These are phyloP conservation scores for Stomorhina lunata DNA, from an alignment of 2,888 invertebrate genomes.

Conservation along the genomic window DNA sequence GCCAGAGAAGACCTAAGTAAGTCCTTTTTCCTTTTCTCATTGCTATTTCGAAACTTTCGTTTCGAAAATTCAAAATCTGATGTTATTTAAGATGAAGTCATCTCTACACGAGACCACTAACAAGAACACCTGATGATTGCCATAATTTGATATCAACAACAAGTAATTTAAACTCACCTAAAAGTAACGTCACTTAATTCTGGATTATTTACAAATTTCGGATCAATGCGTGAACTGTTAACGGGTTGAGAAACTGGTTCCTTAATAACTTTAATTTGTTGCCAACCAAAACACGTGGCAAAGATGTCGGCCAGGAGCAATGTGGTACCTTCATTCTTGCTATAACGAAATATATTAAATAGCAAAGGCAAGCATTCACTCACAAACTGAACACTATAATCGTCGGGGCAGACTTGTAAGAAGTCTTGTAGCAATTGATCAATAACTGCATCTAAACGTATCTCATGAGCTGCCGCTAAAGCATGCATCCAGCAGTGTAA, in stretches of 20 bases:
- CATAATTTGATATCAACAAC: too few species aligned
- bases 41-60: too few species aligned
- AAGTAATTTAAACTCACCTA: constrained; percentile 80
- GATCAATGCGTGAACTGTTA: constrained; percentile 90
- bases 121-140: too few species aligned
- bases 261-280: constrained; percentile 88
- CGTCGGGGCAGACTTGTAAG: constrained; percentile 93
- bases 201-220: constrained; percentile 96
- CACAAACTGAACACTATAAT: constrained; percentile 93
- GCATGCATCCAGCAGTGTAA: constrained; percentile 96
- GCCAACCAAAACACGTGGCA: constrained; percentile 93
- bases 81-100: too few species aligned
- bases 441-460: constrained; percentile 90
- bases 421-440: constrained; percentile 94
- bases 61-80: too few species aligned
- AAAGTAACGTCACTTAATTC: constrained; percentile 96
- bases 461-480: constrained; percentile 91
- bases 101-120: too few species aligned
- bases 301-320: constrained; percentile 92
- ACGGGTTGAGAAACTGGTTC: constrained; percentile 84
- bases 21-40: too few species aligned
- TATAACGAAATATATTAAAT: constrained; percentile 93
- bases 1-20: too few species aligned
- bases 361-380: constrained; percentile 93
- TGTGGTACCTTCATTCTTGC: constrained; percentile 95